Percentiles rank a stretch among this genome's conserved stretches.
These are phyloP conservation scores for Apocheima hispidaria DNA, from an alignment of 2,888 invertebrate genomes.

Conservation along the genomic window DNA sequence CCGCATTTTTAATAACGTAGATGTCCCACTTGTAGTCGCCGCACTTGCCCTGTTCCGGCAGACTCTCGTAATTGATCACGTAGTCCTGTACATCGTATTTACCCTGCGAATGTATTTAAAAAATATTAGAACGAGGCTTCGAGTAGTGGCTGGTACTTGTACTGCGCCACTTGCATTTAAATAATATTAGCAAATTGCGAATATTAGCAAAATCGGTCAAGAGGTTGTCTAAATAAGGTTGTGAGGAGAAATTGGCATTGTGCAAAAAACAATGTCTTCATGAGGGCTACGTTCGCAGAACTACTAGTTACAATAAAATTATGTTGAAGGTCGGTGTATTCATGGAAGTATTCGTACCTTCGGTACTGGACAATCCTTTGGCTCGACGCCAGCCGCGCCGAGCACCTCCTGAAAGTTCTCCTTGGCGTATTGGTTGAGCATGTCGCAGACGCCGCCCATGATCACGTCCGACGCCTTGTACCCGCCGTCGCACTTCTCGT, in stretches of 20 bases:
- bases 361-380: constrained; percentile 33
- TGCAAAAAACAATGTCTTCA: too few relatives aligned
- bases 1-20: background rate
- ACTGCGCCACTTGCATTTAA: too few relatives aligned
- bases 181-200: too few relatives aligned
- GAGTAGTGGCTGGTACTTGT: too few relatives aligned
- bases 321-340: too few relatives aligned
- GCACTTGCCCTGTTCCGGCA: constrained; percentile 8
- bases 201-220: too few relatives aligned
- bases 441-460: background rate
- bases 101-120: constrained; percentile 4
- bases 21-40: background rate
- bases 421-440: background rate
- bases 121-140: too few relatives aligned
- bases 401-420: constrained; percentile 6
- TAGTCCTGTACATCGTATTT: background rate
- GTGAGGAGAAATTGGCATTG: too few relatives aligned
- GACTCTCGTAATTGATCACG: background rate
- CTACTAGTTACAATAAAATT: too few relatives aligned
- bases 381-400: constrained; percentile 7
- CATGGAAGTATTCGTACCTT: constrained; percentile 32
- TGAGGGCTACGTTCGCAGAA: too few relatives aligned
- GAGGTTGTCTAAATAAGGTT: too few relatives aligned
- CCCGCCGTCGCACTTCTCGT: constrained; percentile 11
- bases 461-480: background rate